Evolutionary conservation across 1,140 invertebrate species (phyloP), one percentile per base, ranked within the genome.

Genomic region (Macrosteles quadrilineatus): DNA sequence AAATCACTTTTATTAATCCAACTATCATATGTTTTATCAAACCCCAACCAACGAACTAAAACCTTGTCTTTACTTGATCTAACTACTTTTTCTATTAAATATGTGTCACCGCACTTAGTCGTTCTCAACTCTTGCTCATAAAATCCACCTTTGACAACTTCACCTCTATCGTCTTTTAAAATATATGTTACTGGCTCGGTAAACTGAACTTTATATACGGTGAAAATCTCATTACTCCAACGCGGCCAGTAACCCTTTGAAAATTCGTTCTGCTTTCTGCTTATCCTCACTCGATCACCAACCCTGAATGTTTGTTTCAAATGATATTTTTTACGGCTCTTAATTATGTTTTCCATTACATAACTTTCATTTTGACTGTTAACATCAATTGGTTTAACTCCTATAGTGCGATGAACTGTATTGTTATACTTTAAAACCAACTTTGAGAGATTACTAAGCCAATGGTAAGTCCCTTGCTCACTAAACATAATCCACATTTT

Each of bases 401-500:
- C 74, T 23, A 83, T 83, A 17, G 77, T 81, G 47, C 78, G 47
- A 79, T 84, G 81, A 67, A 70, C 72, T 40, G 73, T 77, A 65
- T 79, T 75, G 76, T 85, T 84, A 71, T 84, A 84, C 30, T 74
- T 63, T 19, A 76, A 12, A 17, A 81, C 73, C 14, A 83, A 27
- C 53, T 81, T 57, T 19, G 69, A 47, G 57, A 83, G 73, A 4
- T 78, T 76, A 73, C 80, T 69, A 0, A 80, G 63, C 36, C 73
- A 80, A 25, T 69, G 71, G 36, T 72, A 59, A 17, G 69, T 76
- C 3, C 76, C 75, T 29, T 68, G 68, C 67, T 67, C 67, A 47
- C 73, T 76, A 69, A 80, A 78, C 73, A 75, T 67, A 73, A 77
- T 78, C 72, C 75, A 84, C 72, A 84, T 77, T 74, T 77, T 80